Evolutionary conservation across 2,888 invertebrate species (phyloP), one percentile per base, ranked within the genome.

Genomic region (Gastrophysa polygoni): DNA sequence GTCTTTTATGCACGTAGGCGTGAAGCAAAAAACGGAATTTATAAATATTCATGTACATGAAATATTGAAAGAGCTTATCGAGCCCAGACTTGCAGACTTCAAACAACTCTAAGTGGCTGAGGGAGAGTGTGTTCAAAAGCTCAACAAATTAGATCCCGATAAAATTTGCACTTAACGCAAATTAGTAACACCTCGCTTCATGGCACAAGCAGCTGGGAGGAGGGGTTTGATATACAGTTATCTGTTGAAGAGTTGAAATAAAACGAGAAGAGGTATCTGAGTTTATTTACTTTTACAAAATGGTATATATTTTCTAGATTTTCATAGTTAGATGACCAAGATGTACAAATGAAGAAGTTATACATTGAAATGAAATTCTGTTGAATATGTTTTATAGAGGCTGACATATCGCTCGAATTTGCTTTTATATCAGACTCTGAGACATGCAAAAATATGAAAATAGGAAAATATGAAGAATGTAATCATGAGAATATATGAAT

Each of bases 91-190:
- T 69, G 71, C 66, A 70, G 75, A 78, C 78, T 78, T 78, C 78
- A 78, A 78, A 80, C 76, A 77, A 70, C 72, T 70, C 77, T 80
- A 80, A 81, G 80, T 80, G 80, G 73, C 71, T 76, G 72, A 70
- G 73, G 75, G 76, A 68, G 68, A 71, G 69, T 72, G 69, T 71
- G 74, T 75, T 72, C 69, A 67, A 70, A 68, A 64, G 67, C 69
- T 68, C 65, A 69, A 67, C 66, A 76, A 77, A 76, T 77, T 76
- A 72, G 75, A 71, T 73, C 68, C 68, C 68, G 75, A 77, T 76
- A 77, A 77, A 78, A 77, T 77, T 78, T 76, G 77, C 77, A 78
- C 78, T 78, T 78, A 74, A 73, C 70, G 72, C 76, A 75, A 77
- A 78, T 78, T 77, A 77, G 73, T 74, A 72, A 77, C 77, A 78